Evolutionary conservation across 2,888 invertebrate species (phyloP).

Genomic region (Platynereis dumerilii): DNA sequence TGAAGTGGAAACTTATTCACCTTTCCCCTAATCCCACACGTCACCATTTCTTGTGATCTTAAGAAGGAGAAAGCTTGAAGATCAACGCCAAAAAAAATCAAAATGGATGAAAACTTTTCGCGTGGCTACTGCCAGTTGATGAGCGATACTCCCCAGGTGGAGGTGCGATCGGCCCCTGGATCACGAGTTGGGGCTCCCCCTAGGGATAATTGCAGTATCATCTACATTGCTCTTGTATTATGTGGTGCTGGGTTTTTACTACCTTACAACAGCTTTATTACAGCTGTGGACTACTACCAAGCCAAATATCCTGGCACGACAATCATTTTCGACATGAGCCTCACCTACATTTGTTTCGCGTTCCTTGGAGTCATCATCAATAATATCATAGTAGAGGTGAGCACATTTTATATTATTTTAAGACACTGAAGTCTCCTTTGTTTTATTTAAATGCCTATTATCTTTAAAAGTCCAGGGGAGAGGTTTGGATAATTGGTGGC

Average conservation of each 20-base stretch:
- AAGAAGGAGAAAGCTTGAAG: too few relatives aligned
- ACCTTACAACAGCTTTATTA: slow-evolving; percentile 93
- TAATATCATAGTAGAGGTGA: slow-evolving; percentile 81
- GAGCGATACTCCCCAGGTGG: slow-evolving; percentile 19
- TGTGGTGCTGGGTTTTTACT: slow-evolving; percentile 89
- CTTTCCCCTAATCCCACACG: too few relatives aligned
- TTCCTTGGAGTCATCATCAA: slow-evolving; percentile 86
- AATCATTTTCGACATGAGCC: slow-evolving; percentile 90
- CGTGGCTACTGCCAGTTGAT: slow-evolving; percentile 31
- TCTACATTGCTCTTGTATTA: slow-evolving; percentile 78
- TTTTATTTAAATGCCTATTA: too few relatives aligned
- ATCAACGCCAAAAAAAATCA: too few relatives aligned
- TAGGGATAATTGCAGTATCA: slow-evolving; percentile 69
- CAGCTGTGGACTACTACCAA: slow-evolving; percentile 92
- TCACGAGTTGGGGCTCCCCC: slow-evolving; percentile 36
- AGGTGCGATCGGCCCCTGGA: slow-evolving; percentile 8
- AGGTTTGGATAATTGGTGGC: too few relatives aligned
- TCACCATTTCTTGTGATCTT: too few relatives aligned
- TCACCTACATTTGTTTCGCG: slow-evolving; percentile 89
- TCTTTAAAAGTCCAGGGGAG: too few relatives aligned
- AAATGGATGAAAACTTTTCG: slow-evolving; percentile 32
- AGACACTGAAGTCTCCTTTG: too few relatives aligned
- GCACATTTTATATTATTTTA: too few relatives aligned
- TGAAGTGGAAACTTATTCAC: too few relatives aligned
- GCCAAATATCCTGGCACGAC: slow-evolving; percentile 73